These are phyloP conservation scores for Calliphora vicina DNA, from an alignment of 1,140 invertebrate species.

Conservation along the genomic window DNA sequence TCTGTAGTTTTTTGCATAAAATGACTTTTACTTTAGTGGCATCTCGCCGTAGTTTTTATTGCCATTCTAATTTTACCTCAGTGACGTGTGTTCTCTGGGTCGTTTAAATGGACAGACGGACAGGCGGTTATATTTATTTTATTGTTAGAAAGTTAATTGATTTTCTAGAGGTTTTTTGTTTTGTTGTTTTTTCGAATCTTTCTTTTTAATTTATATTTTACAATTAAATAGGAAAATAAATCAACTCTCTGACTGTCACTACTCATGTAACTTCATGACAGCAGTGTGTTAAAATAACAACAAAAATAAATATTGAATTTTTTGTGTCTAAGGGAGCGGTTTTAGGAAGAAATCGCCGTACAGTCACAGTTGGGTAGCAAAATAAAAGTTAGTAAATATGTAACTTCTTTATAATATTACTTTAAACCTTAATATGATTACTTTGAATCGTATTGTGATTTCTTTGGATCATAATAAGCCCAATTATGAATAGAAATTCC, in stretches of 20 bases:
- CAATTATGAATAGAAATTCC: too few species aligned
- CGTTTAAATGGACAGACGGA: not conserved
- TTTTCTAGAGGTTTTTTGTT: not conserved
- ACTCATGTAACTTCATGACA: not conserved
- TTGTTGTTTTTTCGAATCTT: not conserved
- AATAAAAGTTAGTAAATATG: too few species aligned
- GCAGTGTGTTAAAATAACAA: too few species aligned
- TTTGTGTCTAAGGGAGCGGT: too few species aligned
- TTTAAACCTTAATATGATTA: too few species aligned
- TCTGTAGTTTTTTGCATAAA: not conserved
- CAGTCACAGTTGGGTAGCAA: too few species aligned
- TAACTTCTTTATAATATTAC: too few species aligned
- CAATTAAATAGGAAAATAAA: constrained; percentile 17
- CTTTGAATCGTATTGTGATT: too few species aligned
- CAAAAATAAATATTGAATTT: too few species aligned
- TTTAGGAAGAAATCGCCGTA: too few species aligned
- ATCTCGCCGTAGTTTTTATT: not conserved
- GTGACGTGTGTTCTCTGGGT: not conserved
- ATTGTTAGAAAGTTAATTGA: constrained; percentile 17
- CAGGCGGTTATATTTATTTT: not conserved
- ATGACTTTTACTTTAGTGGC: not conserved
- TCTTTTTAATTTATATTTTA: not conserved
- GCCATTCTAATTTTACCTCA: not conserved
- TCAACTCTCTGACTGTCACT: not conserved
- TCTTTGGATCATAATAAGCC: too few species aligned